Base-by-base conservation (phyloP, 2,888 invertebrate genomes). In the Caenorhabditis afra region DNA sequence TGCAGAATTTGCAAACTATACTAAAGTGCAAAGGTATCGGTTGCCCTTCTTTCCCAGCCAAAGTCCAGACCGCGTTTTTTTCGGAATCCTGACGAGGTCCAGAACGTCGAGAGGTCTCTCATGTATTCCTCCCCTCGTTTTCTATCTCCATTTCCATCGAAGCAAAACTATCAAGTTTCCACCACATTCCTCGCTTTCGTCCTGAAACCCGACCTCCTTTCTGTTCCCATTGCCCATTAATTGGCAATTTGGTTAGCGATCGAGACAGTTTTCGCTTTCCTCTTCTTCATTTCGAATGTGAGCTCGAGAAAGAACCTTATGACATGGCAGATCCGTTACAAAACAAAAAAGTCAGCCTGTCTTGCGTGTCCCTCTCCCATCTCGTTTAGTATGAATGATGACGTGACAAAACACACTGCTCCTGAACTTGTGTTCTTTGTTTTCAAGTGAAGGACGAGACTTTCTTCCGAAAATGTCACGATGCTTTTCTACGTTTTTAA, bases 301-400 rank as follows among this genome's bases (percentile, higher is more conserved):
- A n/a, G 29, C 20, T 44, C 11, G 35, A 35, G 14, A 35, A 29
- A 7, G 29, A 29, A 29, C 4, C 7, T 29, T 29, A 29, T 5
- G 7, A 29, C 29, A 5, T 7, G 29, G 29, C 29, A 29, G 29
- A 7, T 29, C 29, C 29, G 29, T 29, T 29, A 29, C 29, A 7
- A 29, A n/a, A n/a, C n/a, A n/a, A n/a, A n/a, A 29, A 29, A 29
- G 29, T 29, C 45, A 65, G 47, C 18, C 47, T 22, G n/a, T 44
- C 58, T n/a, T 22, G 8, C 20, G 39, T 20, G n/a, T 57, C 16
- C 5, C 20, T 57, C 3, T 39, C 37, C 20, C 53, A 71, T 55
- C 62, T 71, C 55, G 62, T 71, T 64, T 55, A 39, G 62, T 71
- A 71, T 71, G 71, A 71, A 71, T 71, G 71, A 71, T 29, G 29